Evolutionary conservation across 2,113 vertebrate species (phyloP), one percentile per base, ranked within the genome.

Genomic region (Neoarius graeffei): DNA sequence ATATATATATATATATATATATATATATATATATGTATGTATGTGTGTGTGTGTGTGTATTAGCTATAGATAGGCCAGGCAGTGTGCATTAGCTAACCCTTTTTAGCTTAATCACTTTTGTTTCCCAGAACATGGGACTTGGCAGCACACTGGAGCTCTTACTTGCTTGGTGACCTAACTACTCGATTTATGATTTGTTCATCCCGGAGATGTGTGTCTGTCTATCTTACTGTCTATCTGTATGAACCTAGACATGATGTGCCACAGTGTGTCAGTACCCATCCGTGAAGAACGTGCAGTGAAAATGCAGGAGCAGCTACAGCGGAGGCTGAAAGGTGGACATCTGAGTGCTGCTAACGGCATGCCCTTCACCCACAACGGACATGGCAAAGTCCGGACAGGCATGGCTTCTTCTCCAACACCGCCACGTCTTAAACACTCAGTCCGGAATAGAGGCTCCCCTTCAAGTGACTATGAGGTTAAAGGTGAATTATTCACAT

Each of bases 241-340:
- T 83, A 17, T 67, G 42, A 5, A 83, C 42, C 17, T 66, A 92
- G 91, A 92, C n/a, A 71, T 90, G 67, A 62, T 84, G 57, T 90
- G 94, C 74, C 95, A 95, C 23, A 94, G 94, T 87, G 94, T 94
- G 91, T 88, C 92, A 77, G 94, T 94, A 90, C 95, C 94, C 81
- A 94, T 94, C 67, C 90, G 93, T 60, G 94, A 96, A 0, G 95
- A 96, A 88, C 93, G 94, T 56, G 92, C 93, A 76, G 89, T 93
- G 83, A 96, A 96, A 94, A 94, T 93, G 90, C 95, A 94, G 89
- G 96, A 96, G 1, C 94, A 95, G 88, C 91, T 95, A 89, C 95
- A 95, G 91, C 94, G 96, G 86, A 95, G 95, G 19, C 91, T 95
- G 88, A 96, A 95, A 93, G 94, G 96, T 85, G 90, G 91, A 71